Evolutionary conservation across 1,140 invertebrate species (phyloP), one percentile per base, ranked within the genome.

Genomic region (Cheumatopsyche charites): DNA sequence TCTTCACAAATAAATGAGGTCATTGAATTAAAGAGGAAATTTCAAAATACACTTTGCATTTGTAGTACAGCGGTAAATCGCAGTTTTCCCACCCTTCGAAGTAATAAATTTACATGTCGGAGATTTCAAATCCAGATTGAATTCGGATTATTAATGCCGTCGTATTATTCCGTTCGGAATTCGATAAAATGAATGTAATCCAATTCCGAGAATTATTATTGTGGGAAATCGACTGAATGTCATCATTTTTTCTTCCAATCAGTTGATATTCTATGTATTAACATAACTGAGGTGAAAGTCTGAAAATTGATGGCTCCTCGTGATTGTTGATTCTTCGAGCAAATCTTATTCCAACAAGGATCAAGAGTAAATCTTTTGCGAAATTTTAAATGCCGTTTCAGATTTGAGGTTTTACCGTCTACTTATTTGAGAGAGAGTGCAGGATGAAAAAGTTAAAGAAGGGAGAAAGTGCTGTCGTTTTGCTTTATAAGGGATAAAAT

Each of bases 341-440:
- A 43, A 63, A 58, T 58, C 55, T 19, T 26, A 58, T 63, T 23
- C 29, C 62, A 42, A 25, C 36, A 7, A n/a, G 62, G 43, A 66
- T 47, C 41, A 26, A 36, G 41, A 15, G 47, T 42, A 66, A 45
- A 66, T 66, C 63, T 21, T 21, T 41, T 47, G 1, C 15, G 43
- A 66, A 66, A 66, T 47, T 66, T 66, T 47, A 66, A 47, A 42
- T 66, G 43, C 41, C 15, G 42, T 66, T 43, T 23, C 42, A 47
- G 63, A 66, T 66, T 62, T 29, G 61, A 15, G 52, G 52, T 58
- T 23, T 43, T 63, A 42, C 29, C 62, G 41, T n/a, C 21, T 41
- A 66, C 36, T 45, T 45, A 47, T 66, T 66, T 17, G 11, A 25
- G 36, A 19, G 19, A 21, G 4, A 47, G 12, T n/a, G 11, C n/a